Evolutionary conservation across 2,797 vertebrate genomes (phyloP).

Genomic region (Lithobates pipiens): DNA sequence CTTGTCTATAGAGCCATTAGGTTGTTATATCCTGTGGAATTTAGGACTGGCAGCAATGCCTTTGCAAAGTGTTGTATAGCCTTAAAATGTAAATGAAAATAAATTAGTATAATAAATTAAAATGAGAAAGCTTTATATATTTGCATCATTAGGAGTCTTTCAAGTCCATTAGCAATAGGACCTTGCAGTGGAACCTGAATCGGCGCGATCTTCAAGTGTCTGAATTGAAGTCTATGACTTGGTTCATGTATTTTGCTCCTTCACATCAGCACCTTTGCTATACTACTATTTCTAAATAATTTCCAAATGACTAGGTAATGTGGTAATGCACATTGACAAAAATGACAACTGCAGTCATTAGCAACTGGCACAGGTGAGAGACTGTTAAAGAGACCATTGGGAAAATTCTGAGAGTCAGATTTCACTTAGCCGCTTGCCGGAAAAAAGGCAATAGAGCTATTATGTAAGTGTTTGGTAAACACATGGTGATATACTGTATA

Average conservation of each 20-base stretch:
- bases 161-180: not conserved
- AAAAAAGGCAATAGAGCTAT: not conserved
- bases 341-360: conserved; percentile 39
- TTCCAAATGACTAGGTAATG: conserved; percentile 26
- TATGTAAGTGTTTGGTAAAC: conserved; percentile 36
- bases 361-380: conserved; percentile 36
- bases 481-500: not conserved
- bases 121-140: not conserved
- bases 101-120: not conserved
- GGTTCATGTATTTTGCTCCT: conserved; percentile 1
- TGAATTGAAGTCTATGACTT: not conserved
- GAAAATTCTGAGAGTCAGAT: conserved; percentile 15
- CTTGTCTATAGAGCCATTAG: not conserved
- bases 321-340: conserved; percentile 32
- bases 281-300: conserved; percentile 14
- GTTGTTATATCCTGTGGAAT: not conserved
- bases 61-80: not conserved
- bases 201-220: not conserved
- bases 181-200: not conserved
- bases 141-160: not conserved
- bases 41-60: not conserved
- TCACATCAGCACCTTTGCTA: conserved; percentile 15
- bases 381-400: conserved; percentile 32
- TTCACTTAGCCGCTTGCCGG: not conserved
- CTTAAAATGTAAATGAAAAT: not conserved